phyloP scores from a whole-genome alignment of 2,113 vertebrate species.

The Siniperca chuatsi region DNA sequence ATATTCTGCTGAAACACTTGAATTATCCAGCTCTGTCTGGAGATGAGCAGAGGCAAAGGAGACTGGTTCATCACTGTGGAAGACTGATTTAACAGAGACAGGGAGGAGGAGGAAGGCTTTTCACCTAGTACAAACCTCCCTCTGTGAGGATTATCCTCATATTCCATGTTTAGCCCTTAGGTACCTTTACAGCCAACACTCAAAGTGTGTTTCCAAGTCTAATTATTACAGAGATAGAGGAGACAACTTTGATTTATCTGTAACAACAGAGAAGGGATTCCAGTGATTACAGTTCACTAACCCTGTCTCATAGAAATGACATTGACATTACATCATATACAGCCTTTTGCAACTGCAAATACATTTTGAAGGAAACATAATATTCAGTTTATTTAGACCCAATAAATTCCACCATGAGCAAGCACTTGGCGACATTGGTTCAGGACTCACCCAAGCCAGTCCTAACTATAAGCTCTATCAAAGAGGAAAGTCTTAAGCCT shows the following conservation, averaged over 20 bases:
- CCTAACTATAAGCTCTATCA: no score
- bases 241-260: neutral
- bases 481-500: no score
- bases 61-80: neutral
- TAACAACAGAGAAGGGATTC: neutral
- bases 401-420: no score
- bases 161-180: constrained; percentile 4
- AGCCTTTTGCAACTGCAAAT: no score
- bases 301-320: no score
- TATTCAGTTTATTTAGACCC: no score
- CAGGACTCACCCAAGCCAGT: no score
- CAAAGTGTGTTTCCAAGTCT: neutral
- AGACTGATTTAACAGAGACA: constrained; percentile 23
- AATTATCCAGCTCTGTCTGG: neutral
- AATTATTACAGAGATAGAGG: neutral
- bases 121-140: neutral
- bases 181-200: neutral
- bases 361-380: no score
- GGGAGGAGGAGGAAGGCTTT: constrained; percentile 6
- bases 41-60: neutral
- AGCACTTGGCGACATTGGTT: no score
- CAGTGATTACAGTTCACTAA: neutral
- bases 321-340: no score
- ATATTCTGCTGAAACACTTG: constrained; percentile 57
- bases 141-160: constrained; percentile 17